phyloP scores from a whole-genome alignment of 2,888 invertebrate genomes.

The Labia minor region DNA sequence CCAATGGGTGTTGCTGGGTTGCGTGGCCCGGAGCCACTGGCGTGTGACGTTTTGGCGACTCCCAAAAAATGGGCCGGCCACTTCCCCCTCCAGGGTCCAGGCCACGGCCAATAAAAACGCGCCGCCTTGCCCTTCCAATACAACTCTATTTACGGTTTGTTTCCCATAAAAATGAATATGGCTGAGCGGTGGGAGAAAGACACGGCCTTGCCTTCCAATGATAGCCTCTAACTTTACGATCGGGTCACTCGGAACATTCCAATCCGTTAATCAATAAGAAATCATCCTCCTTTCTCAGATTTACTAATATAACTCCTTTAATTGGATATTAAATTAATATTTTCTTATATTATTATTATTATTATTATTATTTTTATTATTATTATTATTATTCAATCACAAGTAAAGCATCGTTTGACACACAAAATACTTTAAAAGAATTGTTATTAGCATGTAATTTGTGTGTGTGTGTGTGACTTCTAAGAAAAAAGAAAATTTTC shows the following conservation, averaged over 20 bases:
- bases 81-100: conserved; percentile 1
- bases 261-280: background rate
- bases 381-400: too few relatives aligned
- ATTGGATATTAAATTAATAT: too few relatives aligned
- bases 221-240: background rate
- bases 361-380: too few relatives aligned
- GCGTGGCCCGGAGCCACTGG: background rate
- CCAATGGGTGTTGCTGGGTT: background rate
- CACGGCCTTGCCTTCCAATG: too few relatives aligned
- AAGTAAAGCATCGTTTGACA: too few relatives aligned
- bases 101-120: conserved; percentile 13
- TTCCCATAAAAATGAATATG: conserved; percentile 13
- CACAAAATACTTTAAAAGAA: too few relatives aligned
- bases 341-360: too few relatives aligned
- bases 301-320: background rate
- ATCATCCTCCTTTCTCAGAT: background rate
- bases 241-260: background rate
- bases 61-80: conserved; percentile 13
- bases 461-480: too few relatives aligned
- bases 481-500: too few relatives aligned
- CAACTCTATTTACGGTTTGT: conserved; percentile 13
- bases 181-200: conserved; percentile 3
- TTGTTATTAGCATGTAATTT: too few relatives aligned
- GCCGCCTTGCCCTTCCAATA: conserved; percentile 13
- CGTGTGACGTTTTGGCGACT: conserved; percentile 13